A percentile compares a stretch with the other conserved stretches of the same genome.
phyloP scores from a whole-genome alignment of 2,797 vertebrate species.

The Falco naumanni region DNA sequence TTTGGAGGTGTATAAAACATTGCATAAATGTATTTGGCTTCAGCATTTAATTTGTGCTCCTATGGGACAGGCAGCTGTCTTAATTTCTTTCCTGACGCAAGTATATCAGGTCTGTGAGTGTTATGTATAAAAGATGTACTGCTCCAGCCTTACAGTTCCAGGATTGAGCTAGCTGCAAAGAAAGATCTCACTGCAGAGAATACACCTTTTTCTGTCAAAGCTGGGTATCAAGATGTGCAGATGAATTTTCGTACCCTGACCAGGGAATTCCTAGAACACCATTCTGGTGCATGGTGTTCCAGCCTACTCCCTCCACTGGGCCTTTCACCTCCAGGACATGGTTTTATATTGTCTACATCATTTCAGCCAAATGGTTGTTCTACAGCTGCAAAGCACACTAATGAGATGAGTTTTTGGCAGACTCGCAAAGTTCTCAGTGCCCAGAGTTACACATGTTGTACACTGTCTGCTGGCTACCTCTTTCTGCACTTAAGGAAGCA shows the following conservation, averaged over 20 bases:
- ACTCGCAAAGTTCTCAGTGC: slow-evolving; percentile 3
- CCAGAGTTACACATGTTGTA: slow-evolving; percentile 37
- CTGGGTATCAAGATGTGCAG: slow-evolving; percentile 16
- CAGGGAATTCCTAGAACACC: slow-evolving; percentile 47
- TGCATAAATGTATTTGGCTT: not conserved
- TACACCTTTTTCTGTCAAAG: slow-evolving; percentile 45
- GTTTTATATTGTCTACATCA: slow-evolving; percentile 54
- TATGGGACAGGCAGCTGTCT: not conserved
- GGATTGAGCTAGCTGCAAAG: slow-evolving; percentile 24
- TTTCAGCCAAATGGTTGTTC: slow-evolving; percentile 45
- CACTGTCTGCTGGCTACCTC: slow-evolving; percentile 2
- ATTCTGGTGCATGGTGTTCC: not conserved
- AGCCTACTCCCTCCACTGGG: not conserved
- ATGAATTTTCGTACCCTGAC: not conserved
- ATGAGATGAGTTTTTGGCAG: slow-evolving; percentile 51
- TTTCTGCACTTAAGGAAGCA: slow-evolving; percentile 33
- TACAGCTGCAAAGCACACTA: slow-evolving; percentile 20
- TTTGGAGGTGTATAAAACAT: slow-evolving; percentile 33
- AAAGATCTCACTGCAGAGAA: not conserved
- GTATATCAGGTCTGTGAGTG: not conserved
- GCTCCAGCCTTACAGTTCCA: slow-evolving; percentile 36
- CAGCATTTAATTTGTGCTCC: slow-evolving; percentile 13
- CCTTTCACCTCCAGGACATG: slow-evolving; percentile 49
- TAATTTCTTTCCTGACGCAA: slow-evolving; percentile 36
- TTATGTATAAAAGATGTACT: slow-evolving; percentile 64